Base-by-base conservation (phyloP, 2,113 vertebrate genomes). In the Gila orcuttii region DNA sequence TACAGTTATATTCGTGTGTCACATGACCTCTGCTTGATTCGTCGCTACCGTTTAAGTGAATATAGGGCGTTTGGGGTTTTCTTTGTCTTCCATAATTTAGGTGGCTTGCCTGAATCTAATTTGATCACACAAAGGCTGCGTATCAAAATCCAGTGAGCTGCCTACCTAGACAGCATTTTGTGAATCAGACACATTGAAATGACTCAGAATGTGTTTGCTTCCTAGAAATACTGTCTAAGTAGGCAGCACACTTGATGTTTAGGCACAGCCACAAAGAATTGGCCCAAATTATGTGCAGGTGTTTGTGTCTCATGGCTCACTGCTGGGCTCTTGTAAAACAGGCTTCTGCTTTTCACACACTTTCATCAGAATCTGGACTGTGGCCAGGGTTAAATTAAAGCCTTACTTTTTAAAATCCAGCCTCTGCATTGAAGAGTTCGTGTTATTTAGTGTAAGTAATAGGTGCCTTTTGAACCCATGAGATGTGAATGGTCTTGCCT, bases 261-360 rank as follows among this genome's bases (percentile, higher is more conserved):
- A 50, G 19, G 12, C 60, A 81, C 15, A n/a, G 19, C 64, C 33
- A 57, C 47, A 71, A 79, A 62, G 55, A 50, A 83, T 39, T 66
- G 77, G 78, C 85, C 64, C 83, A 83, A 45, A 79, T 69, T 60
- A 45, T 82, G 60, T 85, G 87, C 87, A 89, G 90, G 88, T 90
- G 90, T 75, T 86, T 1, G 15, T 23, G 25, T 86, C 88, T 69
- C 85, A 86, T 69, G 28, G 69, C 45, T 85, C n/a, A 3, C 42
- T 17, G 66, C 28, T 6, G 9, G 25, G 21, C 50, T 45, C 19
- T 31, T 13, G 8, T 60, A n/a, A 39, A 39, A 59, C 57, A 31
- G 8, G 11, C 59, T 45, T 66, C 79, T 73, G 19, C 31, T 36
- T 33, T 25, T 59, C 31, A 1, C 57, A 47, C 57, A 31, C 23